A percentile compares a stretch with the other conserved stretches of the same genome.
phyloP scores from a whole-genome alignment of 2,888 invertebrate genomes.

The Caenorhabditis uteleia region DNA sequence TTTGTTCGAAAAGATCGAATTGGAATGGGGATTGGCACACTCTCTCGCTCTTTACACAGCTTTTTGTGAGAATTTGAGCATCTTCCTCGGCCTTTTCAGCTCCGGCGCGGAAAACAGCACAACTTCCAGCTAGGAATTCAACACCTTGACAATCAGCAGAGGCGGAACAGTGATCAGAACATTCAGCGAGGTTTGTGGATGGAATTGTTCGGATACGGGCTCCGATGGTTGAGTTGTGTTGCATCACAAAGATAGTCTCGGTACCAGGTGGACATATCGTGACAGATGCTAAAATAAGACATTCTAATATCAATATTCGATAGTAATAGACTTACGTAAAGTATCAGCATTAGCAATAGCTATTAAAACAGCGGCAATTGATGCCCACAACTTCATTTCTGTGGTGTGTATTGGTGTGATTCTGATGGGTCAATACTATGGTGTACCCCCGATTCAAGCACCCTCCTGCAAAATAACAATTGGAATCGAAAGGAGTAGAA shows the following conservation, averaged over 20 bases:
- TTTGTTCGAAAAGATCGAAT: slow-evolving; percentile 68
- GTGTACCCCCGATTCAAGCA: too few species aligned
- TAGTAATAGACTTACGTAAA: slow-evolving; percentile 18
- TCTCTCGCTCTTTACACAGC: slow-evolving; percentile 66
- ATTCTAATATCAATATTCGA: background rate
- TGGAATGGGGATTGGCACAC: slow-evolving; percentile 69
- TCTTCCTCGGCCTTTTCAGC: slow-evolving; percentile 34
- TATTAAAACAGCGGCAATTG: slow-evolving; percentile 9
- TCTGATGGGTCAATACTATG: too few species aligned
- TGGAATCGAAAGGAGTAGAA: too few species aligned
- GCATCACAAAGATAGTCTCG: slow-evolving; percentile 64
- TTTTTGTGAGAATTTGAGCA: slow-evolving; percentile 55
- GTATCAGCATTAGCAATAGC: slow-evolving; percentile 23
- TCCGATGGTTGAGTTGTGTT: slow-evolving; percentile 64
- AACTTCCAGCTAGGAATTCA: slow-evolving; percentile 57
- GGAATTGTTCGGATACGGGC: slow-evolving; percentile 55
- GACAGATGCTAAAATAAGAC: slow-evolving; percentile 52
- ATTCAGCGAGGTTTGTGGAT: slow-evolving; percentile 57
- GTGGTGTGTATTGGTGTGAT: background rate
- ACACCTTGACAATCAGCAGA: slow-evolving; percentile 64
- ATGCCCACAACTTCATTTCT: background rate
- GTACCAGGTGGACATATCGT: slow-evolving; percentile 52
- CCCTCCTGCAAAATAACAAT: too few species aligned
- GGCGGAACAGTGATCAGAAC: slow-evolving; percentile 64
- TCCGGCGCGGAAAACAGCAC: slow-evolving; percentile 54